Evolutionary conservation across 2,113 vertebrate species (phyloP).

Genomic region (Neotoma lepida): DNA sequence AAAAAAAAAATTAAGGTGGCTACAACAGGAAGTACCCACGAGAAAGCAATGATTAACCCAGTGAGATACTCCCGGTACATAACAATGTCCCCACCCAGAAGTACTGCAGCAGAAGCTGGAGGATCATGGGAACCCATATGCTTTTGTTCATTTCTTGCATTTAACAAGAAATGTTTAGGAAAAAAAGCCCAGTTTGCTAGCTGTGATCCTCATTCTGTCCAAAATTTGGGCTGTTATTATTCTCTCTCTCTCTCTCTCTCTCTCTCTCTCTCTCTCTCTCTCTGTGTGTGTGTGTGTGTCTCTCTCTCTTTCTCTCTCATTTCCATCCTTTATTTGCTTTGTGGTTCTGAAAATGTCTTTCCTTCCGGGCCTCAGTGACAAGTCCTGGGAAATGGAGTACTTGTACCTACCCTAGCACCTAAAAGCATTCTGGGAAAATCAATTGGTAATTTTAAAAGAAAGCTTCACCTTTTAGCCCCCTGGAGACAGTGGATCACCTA

Average conservation of each 20-base stretch:
- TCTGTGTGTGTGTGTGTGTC: too few relatives aligned
- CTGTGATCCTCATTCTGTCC: neutral
- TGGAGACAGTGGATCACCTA: slow-evolving; percentile 55
- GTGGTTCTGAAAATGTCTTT: slow-evolving; percentile 28
- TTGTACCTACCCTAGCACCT: neutral
- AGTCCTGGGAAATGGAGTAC: slow-evolving; percentile 42
- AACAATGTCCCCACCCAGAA: slow-evolving; percentile 4
- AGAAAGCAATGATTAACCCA: neutral
- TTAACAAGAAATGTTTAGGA: slow-evolving; percentile 35
- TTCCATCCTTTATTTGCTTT: neutral
- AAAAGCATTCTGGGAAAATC: slow-evolving; percentile 31
- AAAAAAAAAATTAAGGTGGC: slow-evolving; percentile 16
- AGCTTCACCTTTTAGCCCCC: neutral
- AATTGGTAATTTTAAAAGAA: slow-evolving; percentile 34
- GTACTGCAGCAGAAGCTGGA: neutral
- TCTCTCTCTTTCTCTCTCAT: neutral
- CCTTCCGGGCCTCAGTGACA: slow-evolving; percentile 37
- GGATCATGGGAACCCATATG: neutral
- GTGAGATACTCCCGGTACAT: neutral
- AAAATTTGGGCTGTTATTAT: slow-evolving; percentile 42
- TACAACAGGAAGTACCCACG: neutral
- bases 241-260: neutral
- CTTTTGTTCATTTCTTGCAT: slow-evolving; percentile 66
- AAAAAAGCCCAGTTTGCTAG: slow-evolving; percentile 47
- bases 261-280: neutral